These are phyloP conservation scores for Fistularia commersonii DNA, from an alignment of 2,797 vertebrate genomes.

Conservation along the genomic window DNA sequence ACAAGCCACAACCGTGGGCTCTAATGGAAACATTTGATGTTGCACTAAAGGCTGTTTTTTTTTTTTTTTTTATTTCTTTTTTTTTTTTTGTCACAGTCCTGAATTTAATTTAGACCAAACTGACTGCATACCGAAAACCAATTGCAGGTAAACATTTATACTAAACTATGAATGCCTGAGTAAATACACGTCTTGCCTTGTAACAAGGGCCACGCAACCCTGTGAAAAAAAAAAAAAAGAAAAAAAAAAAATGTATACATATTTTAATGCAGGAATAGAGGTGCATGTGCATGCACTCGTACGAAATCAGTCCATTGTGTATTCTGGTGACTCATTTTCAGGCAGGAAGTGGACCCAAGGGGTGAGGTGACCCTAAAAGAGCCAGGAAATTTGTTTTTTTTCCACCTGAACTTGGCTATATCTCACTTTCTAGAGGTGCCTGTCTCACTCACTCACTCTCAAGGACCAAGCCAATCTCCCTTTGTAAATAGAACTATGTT, in stretches of 20 bases:
- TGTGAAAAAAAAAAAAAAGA: constrained; percentile 33
- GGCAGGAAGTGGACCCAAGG: constrained; percentile 73
- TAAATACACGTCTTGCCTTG: constrained; percentile 62
- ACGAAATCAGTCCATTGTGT: constrained; percentile 75
- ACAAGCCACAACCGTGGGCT: constrained; percentile 51
- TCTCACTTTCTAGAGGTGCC: constrained; percentile 93
- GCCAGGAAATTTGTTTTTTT: constrained; percentile 86
- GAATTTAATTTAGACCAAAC: constrained; percentile 58
- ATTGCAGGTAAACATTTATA: constrained; percentile 49
- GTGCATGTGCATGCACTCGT: constrained; percentile 56
- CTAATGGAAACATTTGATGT: constrained; percentile 69
- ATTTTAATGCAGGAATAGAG: constrained; percentile 67
- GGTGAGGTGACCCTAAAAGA: constrained; percentile 85
- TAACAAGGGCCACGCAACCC: constrained; percentile 53
- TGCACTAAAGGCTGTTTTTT: constrained; percentile 37
- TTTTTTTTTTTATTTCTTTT: background rate
- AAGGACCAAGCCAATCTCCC: constrained; percentile 98
- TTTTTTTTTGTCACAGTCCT: constrained; percentile 35
- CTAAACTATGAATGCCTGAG: constrained; percentile 57
- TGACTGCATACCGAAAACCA: constrained; percentile 33
- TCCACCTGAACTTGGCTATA: constrained; percentile 85
- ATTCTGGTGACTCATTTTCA: constrained; percentile 79
- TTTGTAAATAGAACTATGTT: constrained; percentile 99
- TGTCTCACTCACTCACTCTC: constrained; percentile 93
- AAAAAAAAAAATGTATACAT: constrained; percentile 57